phyloP scores from a whole-genome alignment of 2,113 vertebrate species.

The Centropus bengalensis region DNA sequence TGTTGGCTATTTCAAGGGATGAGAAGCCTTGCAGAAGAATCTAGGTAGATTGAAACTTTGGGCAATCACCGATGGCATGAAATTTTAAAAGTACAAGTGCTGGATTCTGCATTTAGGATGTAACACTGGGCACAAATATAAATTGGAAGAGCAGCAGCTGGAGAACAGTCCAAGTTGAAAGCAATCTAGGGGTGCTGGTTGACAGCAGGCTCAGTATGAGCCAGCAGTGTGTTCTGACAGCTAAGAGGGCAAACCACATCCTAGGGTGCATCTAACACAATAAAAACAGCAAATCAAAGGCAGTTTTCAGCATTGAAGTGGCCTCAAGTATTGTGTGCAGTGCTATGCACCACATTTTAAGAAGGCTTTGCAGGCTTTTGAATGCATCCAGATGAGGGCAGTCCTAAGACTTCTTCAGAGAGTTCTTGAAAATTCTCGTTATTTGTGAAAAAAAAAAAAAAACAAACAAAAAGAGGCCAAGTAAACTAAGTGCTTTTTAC shows the following conservation, averaged over 20 bases:
- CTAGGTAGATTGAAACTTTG: too few species aligned
- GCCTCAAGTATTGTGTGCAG: background rate
- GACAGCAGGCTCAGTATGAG: too few species aligned
- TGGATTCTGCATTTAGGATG: too few species aligned
- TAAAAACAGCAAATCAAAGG: background rate
- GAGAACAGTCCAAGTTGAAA: background rate
- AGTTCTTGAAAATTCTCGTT: background rate
- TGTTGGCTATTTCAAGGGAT: too few species aligned
- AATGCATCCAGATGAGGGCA: too few species aligned
- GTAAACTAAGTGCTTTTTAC: background rate
- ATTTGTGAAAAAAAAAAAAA: too few species aligned
- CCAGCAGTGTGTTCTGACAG: too few species aligned
- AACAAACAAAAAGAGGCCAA: background rate
- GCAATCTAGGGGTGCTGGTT: too few species aligned
- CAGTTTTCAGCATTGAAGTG: background rate
- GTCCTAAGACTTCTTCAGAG: background rate
- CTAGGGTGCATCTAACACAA: background rate
- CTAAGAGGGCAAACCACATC: background rate
- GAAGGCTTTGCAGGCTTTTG: too few species aligned
- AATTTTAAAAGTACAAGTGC: too few species aligned
- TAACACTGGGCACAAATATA: accelerated
- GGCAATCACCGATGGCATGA: too few species aligned
- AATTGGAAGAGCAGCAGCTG: background rate
- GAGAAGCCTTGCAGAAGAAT: too few species aligned
- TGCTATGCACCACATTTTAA: background rate